Percentiles rank a stretch among this genome's conserved stretches.
Conservation (phyloP, 2,888 invertebrate species). For the Heliconius hortense region DNA sequence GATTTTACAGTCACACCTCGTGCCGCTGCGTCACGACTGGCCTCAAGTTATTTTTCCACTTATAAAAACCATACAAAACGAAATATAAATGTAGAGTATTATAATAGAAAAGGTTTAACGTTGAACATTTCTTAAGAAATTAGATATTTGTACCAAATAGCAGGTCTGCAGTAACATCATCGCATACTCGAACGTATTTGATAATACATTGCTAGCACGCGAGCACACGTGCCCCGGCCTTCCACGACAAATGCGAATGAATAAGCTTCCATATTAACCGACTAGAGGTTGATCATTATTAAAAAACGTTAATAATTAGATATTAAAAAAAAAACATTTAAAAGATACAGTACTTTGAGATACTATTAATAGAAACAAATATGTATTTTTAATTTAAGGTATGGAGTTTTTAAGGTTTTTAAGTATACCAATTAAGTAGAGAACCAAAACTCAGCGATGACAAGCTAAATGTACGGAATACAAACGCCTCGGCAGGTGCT, state of each 20-base stretch:
- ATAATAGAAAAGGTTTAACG: background rate
- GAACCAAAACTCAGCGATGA: background rate
- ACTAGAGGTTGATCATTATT: conserved; percentile 57
- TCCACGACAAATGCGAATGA: conserved; percentile 79
- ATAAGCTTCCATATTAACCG: conserved; percentile 68
- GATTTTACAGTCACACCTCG: too few species aligned
- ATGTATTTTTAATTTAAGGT: background rate
- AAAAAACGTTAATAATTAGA: background rate
- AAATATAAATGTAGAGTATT: background rate
- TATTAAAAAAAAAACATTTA: background rate
- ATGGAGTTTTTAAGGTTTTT: background rate
- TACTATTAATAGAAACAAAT: background rate
- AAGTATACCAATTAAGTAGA: conserved; percentile 2
- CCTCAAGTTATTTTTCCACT: too few species aligned
- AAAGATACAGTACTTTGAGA: background rate
- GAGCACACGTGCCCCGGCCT: conserved; percentile 67
- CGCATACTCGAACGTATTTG: conserved; percentile 54
- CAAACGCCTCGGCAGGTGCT: conserved; percentile 26
- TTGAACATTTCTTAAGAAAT: background rate
- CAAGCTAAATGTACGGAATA: conserved; percentile 25
- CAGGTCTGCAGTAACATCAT: conserved; percentile 48
- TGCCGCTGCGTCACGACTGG: too few species aligned
- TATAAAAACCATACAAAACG: too few species aligned
- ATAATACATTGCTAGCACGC: conserved; percentile 72
- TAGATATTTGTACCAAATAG: conserved; percentile 38